Evolutionary conservation across 2,797 vertebrate species (phyloP).

Genomic region (Dermochelys coriacea): DNA sequence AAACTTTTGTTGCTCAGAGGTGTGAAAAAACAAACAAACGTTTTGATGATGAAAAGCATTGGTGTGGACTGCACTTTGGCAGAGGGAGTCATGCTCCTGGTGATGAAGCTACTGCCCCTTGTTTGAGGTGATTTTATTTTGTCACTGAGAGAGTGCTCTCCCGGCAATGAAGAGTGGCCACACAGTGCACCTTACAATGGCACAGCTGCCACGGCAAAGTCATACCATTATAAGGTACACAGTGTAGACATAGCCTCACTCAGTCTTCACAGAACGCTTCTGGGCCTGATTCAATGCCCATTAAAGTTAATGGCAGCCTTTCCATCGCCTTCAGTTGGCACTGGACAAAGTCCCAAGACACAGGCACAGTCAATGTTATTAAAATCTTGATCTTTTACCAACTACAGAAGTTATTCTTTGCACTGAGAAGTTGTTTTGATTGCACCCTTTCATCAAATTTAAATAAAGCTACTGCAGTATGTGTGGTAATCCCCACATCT

Average conservation of each 20-base stretch:
- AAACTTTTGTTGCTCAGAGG: no score
- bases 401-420: not conserved
- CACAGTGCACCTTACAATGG: no score
- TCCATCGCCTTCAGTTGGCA: not conserved
- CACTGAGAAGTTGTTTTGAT: not conserved
- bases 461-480: not conserved
- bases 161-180: no score
- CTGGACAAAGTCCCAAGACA: not conserved
- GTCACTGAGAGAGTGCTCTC: no score
- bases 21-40: no score
- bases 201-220: no score
- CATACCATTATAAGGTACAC: no score
- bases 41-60: no score
- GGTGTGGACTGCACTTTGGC: no score
- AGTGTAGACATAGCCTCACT: not conserved
- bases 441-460: constrained; percentile 12
- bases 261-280: not conserved
- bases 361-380: not conserved
- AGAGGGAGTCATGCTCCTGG: no score
- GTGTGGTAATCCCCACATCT: not conserved
- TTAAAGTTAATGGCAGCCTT: constrained; percentile 2
- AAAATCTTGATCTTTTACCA: not conserved
- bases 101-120: no score
- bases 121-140: no score
- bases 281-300: not conserved